Evolutionary conservation across 2,888 invertebrate genomes (phyloP), one percentile per base, ranked within the genome.

Genomic region (Apodemia hepburni): DNA sequence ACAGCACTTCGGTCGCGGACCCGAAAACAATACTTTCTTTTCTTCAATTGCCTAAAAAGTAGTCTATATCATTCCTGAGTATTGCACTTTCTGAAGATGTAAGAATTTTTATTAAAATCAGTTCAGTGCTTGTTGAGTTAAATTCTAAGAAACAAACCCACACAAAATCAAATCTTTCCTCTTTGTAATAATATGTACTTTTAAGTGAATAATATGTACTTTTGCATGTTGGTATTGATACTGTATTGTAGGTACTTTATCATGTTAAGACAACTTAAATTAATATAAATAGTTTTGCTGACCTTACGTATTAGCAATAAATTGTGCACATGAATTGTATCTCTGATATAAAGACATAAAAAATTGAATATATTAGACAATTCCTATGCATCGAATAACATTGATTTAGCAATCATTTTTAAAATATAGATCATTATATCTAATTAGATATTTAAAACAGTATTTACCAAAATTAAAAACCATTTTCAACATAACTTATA

Each of bases 371-470:
- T 77, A 72, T 74, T 70, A 75, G 76, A 79, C 84, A 75, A 90
- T 91, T 89, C 78, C 80, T 89, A 91, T 90, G 87, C 90, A 82
- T 73, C 75, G 74, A 74, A 78, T 81, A 78, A 73, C 80, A 80
- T 84, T 78, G 78, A 74, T 71, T 76, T 51, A 73, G 73, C 79
- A 82, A 85, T 89, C 80, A 83, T 66, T 69, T 63, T 75, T 85
- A 79, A 88, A 85, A 83, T 89, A 86, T 79, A 73, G 79, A 78
- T 82, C 85, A 89, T 90, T 88, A 88, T 73, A 73, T 68, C 84
- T 91, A 88, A 78, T 89, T 88, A 86, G 71, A 83, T 89, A 89
- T 88, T 89, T 82, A 87, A 89, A 88, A 71, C 62, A 69, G 66
- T 61, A 47, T 60, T 58, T 35, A 62, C 61, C 17, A 58, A 27